Base-by-base conservation (phyloP, 2,888 invertebrate genomes). In the Plutella xylostella region DNA sequence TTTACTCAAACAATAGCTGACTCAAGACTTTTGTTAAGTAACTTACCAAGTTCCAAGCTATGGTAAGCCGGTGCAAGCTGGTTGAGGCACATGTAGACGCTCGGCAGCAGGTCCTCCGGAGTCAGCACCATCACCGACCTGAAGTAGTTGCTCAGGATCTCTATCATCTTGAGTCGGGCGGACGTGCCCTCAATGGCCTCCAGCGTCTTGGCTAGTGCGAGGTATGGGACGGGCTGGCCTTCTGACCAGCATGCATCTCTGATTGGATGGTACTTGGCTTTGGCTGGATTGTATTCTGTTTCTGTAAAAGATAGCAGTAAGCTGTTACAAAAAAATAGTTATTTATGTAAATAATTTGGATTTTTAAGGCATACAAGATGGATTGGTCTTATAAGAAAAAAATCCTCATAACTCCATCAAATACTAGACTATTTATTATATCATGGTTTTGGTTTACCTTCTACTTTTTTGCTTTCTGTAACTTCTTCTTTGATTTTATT, bases 1-100 rank as follows among this genome's bases (percentile, higher is more conserved):
- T n/a, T n/a, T n/a, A n/a, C n/a, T n/a, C n/a, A n/a, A n/a, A n/a
- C n/a, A n/a, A n/a, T n/a, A n/a, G n/a, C n/a, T n/a, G n/a, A n/a
- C n/a, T n/a, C n/a, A n/a, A n/a, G n/a, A n/a, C n/a, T n/a, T n/a
- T n/a, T n/a, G 20, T 14, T 4, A 22, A 14, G 11, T 2, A 11
- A 28, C 63, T 67, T 65, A 80, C 96, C 98, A 72, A 84, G 55
- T 51, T 84, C 85, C 50, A 85, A 47, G 40, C 75, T 72, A 19
- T 97, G 94, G 68, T 97, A 98, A 0, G 97, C 95, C 0, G 99
- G 98, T 1, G 96, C 98, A 37, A 99, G 79, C 72, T 94, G 92
- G 74, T 99, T 99, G n/a, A 98, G 86, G 61, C 97, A 97, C 53
- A 99, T 78, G 72, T 99, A 98, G 15, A 99, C 88, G 56, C 95